Evolutionary conservation across 2,888 invertebrate species (phyloP).

Genomic region (Neuroscelio doddi): DNA sequence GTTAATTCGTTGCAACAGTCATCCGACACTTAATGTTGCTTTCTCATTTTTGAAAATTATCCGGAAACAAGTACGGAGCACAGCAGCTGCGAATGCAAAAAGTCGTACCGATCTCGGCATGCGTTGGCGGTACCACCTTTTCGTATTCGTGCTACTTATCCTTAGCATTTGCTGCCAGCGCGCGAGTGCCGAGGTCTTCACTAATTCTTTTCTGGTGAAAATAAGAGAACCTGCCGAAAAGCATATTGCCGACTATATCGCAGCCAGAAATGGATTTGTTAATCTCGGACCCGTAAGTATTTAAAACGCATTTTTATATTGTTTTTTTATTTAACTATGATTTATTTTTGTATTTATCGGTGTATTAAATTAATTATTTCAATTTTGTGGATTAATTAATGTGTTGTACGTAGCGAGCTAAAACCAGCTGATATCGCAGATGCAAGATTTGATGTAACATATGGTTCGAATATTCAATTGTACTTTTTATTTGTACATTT

Average conservation of each 20-base stretch:
- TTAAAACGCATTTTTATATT: too few relatives aligned
- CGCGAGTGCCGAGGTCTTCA: conserved; percentile 82
- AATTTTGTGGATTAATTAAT: too few relatives aligned
- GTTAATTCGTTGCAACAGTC: not conserved
- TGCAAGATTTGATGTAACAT: too few relatives aligned
- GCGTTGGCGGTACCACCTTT: conserved; percentile 11
- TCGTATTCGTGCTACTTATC: conserved; percentile 39
- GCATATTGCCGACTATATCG: conserved; percentile 86
- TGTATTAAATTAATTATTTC: too few relatives aligned
- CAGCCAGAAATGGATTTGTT: conserved; percentile 92
- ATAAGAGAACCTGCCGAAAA: conserved; percentile 86
- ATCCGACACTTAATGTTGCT: not conserved
- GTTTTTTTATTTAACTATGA: too few relatives aligned
- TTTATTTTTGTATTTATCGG: too few relatives aligned
- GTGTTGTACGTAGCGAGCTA: too few relatives aligned
- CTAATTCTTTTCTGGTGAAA: conserved; percentile 95
- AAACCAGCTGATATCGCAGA: too few relatives aligned
- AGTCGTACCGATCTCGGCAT: not conserved
- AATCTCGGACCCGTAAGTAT: conserved; percentile 95
- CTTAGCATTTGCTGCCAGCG: conserved; percentile 28
- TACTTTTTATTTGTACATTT: too few relatives aligned
- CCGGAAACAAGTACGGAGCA: not conserved
- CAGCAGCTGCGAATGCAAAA: not conserved
- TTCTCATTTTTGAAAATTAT: not conserved
- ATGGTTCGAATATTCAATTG: too few relatives aligned